A percentile compares a stretch with the other conserved stretches of the same genome.
phyloP scores from a whole-genome alignment of 92 coral and sea anemone species.

The Porites lobata region DNA sequence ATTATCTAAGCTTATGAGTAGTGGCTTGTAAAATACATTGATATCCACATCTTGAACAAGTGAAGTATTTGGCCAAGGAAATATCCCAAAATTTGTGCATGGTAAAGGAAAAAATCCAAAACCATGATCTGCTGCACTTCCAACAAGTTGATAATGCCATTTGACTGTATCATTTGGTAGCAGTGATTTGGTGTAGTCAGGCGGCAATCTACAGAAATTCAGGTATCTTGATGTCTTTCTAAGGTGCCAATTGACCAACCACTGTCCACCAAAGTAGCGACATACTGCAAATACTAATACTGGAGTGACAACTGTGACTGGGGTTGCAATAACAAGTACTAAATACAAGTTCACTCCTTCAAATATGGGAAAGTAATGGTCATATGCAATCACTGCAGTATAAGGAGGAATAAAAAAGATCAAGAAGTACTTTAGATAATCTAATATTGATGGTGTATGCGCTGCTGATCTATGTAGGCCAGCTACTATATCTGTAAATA shows the following conservation, averaged over 20 bases:
- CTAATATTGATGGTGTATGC: slow-evolving; percentile 31
- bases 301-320: not conserved
- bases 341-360: slow-evolving; percentile 25
- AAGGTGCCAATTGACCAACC: slow-evolving; percentile 38
- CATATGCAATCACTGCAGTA: slow-evolving; percentile 31
- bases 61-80: slow-evolving; percentile 16
- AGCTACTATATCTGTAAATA: slow-evolving; percentile 23
- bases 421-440: slow-evolving; percentile 14
- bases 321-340: slow-evolving; percentile 13
- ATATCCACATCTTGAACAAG: slow-evolving; percentile 28
- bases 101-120: slow-evolving; percentile 41
- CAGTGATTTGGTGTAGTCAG: slow-evolving; percentile 7
- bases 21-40: slow-evolving; percentile 33
- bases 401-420: slow-evolving; percentile 4
- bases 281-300: slow-evolving; percentile 19
- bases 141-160: slow-evolving; percentile 37
- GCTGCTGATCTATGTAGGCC: slow-evolving; percentile 28
- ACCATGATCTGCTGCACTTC: slow-evolving; percentile 38
- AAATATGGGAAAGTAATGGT: slow-evolving; percentile 25
- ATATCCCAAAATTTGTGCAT: slow-evolving; percentile 19
- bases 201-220: slow-evolving; percentile 16
- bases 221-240: slow-evolving; percentile 24
- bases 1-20: slow-evolving; percentile 3
- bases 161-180: slow-evolving; percentile 14
- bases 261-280: slow-evolving; percentile 29